Base-by-base conservation (phyloP, 2,797 vertebrate species). In the Labroides dimidiatus region DNA sequence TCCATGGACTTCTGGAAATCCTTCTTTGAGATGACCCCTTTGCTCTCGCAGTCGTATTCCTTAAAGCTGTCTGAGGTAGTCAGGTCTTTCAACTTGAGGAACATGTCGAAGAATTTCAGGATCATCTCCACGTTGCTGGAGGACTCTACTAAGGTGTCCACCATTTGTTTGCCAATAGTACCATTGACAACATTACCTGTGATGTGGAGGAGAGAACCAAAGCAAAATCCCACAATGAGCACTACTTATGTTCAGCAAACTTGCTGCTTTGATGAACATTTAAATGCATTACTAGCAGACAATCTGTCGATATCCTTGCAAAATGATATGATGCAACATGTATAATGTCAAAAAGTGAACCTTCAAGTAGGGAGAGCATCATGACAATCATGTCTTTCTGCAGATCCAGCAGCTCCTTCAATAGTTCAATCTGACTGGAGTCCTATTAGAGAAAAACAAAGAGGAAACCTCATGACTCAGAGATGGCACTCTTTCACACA, bases 1-100 rank as follows among this genome's bases (percentile, higher is more conserved):
- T 99, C 98, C 98, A 99, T 99, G 77, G 98, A 97, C 88, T 98
- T 99, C 89, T 99, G 98, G 84, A 99, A 99, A 78, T 99, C 98
- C 78, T 97, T 98, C 90, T 98, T 99, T 47, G 98, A 99, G 85
- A 99, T 98, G 8, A 98, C 93, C 19, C 98, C 98, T 93, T 98
- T 99, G 57, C 95, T 93, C 64, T 99, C 97, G 0, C 94, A 91
- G 82, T 99, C 98, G 24, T 96, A 95, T 65, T 98, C 97, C 86
- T 96, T 97, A 89, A 99, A 99, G 89, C 94, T 94, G 72, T 99
- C 98, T 1, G 98, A 99, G 58, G 95, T 96, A 27, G 97, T 99
- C 82, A 99, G 92, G 84, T 99, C 98, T 90, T 99, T 99, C 86
- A 99, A 87, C 90, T 99, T 99, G 75, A 99, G 96, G 90, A 99